Base-by-base conservation (phyloP, 2,797 vertebrate species). In the Cuniculus paca region DNA sequence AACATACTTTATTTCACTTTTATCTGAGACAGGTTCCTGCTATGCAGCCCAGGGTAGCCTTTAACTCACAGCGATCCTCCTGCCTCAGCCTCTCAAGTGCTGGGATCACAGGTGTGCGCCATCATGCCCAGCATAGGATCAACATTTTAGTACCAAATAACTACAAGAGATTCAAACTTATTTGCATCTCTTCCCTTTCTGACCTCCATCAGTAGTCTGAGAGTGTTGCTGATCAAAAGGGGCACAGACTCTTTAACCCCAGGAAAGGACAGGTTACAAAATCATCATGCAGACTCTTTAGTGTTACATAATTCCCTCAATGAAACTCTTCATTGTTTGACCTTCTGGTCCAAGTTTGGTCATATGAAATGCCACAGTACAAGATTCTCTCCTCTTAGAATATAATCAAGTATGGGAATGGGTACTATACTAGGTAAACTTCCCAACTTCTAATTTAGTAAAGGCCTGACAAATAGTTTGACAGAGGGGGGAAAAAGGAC, bases 391-490 rank as follows among this genome's bases (percentile, higher is more conserved):
- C 39, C 45, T 68, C 48, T 79, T 34, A 75, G 80, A 87, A 68
- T 70, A 95, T 50, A 94, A 34, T 83, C 60, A 86, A 85, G 65
- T 50, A 60, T 5, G 58, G 58, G 31, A 95, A 39, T 36, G 8
- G 12, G 19, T 80, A 54, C 34, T 95, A 83, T 36, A 54, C 50
- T 88, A 88, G 17, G 78, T 26, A 90, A 88, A 88, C 36, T 81
- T 94, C 70, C 78, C 65, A 85, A 74, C 60, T 87, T 87, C 39
- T 86, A 80, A 90, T 39, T 65, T 90, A 77, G 65, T 83, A 16
- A 83, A 61, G 14, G 87, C n/a, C 54, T 81, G 60, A 78, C 20
- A 52, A 93, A 84, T 24, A 50, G 12, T 36, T 92, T 90, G n/a
- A 45, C 58, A 82, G 17, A 60, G 31, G 6, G 70, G 75, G 14